Percentiles rank a stretch among this genome's conserved stretches.
Conservation (phyloP, 2,113 vertebrate genomes). For the Rhabdomys dilectus region DNA sequence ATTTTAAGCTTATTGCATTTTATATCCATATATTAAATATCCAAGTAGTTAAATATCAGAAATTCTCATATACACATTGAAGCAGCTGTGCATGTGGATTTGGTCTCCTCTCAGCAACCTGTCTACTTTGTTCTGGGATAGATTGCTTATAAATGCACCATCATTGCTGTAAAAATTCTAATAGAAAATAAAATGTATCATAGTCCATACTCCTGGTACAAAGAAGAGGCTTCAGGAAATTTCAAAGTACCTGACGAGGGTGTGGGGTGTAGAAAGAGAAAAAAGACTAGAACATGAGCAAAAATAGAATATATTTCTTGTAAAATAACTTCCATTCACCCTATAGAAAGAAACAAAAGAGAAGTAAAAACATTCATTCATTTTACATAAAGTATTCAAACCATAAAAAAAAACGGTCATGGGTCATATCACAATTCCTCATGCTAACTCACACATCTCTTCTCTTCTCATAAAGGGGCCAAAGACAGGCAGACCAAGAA, state of each 20-base stretch:
- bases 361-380: background rate
- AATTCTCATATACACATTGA: background rate
- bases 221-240: background rate
- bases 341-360: background rate
- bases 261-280: background rate
- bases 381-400: conserved; percentile 17
- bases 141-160: background rate
- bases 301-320: background rate
- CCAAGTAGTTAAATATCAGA: background rate
- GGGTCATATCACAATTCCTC: background rate
- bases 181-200: background rate
- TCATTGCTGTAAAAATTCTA: background rate
- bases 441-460: background rate
- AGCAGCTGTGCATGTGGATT: background rate
- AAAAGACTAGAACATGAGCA: background rate
- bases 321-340: background rate
- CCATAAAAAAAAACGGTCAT: background rate
- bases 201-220: background rate
- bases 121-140: conserved; percentile 13
- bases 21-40: background rate
- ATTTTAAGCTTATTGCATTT: background rate
- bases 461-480: background rate
- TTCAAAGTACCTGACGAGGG: background rate
- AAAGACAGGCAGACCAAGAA: background rate
- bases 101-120: background rate